phyloP scores from a whole-genome alignment of 1,140 invertebrate genomes.

The Telenomus remus region DNA sequence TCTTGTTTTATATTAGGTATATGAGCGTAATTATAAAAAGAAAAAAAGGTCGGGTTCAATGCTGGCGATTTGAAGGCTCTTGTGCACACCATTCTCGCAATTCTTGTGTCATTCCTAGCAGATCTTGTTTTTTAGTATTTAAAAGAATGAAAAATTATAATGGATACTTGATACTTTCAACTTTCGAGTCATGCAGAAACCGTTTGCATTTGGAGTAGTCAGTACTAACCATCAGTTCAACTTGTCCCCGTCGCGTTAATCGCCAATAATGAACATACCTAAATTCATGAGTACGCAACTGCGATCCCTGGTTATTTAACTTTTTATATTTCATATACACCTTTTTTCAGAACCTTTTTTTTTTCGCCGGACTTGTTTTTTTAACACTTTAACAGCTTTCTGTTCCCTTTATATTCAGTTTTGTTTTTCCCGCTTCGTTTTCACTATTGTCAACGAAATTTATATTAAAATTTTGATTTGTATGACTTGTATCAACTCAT shows the following conservation, averaged over 20 bases:
- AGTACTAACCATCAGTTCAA: slow-evolving; percentile 1
- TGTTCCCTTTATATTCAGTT: neutral
- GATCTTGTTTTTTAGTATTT: slow-evolving; percentile 29
- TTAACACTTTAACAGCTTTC: neutral
- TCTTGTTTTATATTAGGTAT: slow-evolving; percentile 75
- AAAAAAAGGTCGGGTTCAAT: slow-evolving; percentile 56
- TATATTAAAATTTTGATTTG: too few relatives aligned
- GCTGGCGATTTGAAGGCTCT: slow-evolving; percentile 50
- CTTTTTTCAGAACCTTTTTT: neutral
- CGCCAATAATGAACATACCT: slow-evolving; percentile 46
- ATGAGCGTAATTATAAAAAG: slow-evolving; percentile 26
- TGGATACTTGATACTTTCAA: neutral
- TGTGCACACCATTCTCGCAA: slow-evolving; percentile 27
- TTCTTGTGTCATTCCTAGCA: slow-evolving; percentile 33
- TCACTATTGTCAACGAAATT: neutral
- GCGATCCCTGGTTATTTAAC: slow-evolving; percentile 34
- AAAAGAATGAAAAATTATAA: slow-evolving; percentile 19
- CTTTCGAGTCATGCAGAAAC: neutral
- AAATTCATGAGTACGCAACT: slow-evolving; percentile 21
- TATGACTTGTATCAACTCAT: neutral
- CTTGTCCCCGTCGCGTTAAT: slow-evolving; percentile 40
- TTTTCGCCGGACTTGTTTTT: slow-evolving; percentile 12
- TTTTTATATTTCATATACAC: too few relatives aligned
- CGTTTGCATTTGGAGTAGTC: neutral
- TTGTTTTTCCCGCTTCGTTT: neutral